Conservation (phyloP, 2,888 invertebrate species). For the Cataglyphis rosenhaueri region DNA sequence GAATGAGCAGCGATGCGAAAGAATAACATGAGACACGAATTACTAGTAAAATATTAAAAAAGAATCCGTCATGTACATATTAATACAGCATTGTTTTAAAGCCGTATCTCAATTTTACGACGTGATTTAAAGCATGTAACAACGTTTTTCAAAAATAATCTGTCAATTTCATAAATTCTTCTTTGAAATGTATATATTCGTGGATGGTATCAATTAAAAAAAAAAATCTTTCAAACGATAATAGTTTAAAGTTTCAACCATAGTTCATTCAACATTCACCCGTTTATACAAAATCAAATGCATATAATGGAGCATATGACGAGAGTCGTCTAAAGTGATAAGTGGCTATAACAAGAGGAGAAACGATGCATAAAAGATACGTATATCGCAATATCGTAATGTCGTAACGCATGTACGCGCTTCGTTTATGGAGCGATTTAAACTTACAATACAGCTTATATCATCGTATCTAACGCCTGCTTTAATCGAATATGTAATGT, state of each 20-base stretch:
- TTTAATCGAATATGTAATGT: slow-evolving; percentile 1
- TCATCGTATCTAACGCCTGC: slow-evolving; percentile 3
- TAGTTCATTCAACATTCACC: slow-evolving; percentile 16
- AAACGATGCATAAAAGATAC: slow-evolving; percentile 40
- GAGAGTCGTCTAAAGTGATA: slow-evolving; percentile 27
- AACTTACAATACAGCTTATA: slow-evolving; percentile 1
- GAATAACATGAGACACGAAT: slow-evolving; percentile 74
- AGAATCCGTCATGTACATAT: neutral
- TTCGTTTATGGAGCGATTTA: slow-evolving; percentile 21
- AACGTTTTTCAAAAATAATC: neutral
- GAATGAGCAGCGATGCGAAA: slow-evolving; percentile 77
- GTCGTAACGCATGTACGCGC: slow-evolving; percentile 22
- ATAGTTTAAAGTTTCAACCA: neutral
- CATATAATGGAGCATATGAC: slow-evolving; percentile 18
- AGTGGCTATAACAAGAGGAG: slow-evolving; percentile 42
- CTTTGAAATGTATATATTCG: neutral
- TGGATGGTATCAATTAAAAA: neutral
- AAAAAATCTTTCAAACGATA: neutral
- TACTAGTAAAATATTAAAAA: slow-evolving; percentile 74
- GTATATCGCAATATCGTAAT: slow-evolving; percentile 15
- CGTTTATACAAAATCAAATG: slow-evolving; percentile 21
- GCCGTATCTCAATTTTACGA: slow-evolving; percentile 5
- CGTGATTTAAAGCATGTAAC: neutral
- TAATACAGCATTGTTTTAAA: neutral
- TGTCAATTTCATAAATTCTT: neutral